Conservation (phyloP, 2,797 vertebrate genomes). For the Morelia viridis region DNA sequence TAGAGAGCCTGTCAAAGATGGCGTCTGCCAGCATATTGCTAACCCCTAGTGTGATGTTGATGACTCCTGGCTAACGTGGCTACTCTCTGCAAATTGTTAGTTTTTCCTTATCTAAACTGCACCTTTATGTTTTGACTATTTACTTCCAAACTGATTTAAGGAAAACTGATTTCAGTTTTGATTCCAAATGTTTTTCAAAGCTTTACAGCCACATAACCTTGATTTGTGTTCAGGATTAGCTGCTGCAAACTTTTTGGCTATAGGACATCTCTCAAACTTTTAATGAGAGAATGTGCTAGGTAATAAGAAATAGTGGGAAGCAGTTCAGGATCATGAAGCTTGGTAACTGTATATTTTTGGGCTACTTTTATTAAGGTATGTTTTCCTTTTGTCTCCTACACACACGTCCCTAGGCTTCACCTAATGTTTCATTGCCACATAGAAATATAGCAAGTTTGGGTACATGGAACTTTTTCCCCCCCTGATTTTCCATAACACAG, state of each 20-base stretch:
- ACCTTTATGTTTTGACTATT: no score
- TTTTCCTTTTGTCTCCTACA: background rate
- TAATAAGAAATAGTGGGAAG: constrained; percentile 8
- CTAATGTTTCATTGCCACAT: background rate
- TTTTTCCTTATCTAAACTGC: no score
- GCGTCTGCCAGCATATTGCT: no score
- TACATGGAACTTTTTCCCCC: background rate
- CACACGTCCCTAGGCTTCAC: background rate
- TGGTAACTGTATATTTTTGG: background rate
- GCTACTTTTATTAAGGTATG: background rate
- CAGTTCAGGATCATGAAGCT: background rate
- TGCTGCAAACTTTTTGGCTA: background rate
- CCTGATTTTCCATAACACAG: background rate
- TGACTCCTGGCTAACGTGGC: no score
- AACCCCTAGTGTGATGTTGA: no score
- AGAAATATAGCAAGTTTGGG: constrained; percentile 1
- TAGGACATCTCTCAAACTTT: background rate
- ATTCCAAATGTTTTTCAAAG: background rate
- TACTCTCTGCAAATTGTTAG: no score
- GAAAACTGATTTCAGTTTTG: background rate
- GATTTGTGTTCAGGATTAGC: background rate
- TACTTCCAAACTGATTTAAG: background rate
- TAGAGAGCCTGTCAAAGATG: no score
- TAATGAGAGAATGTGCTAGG: background rate
- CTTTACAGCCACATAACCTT: background rate